These are phyloP conservation scores for Oryzias curvinotus DNA, from an alignment of 2,113 vertebrate species.

Conservation along the genomic window DNA sequence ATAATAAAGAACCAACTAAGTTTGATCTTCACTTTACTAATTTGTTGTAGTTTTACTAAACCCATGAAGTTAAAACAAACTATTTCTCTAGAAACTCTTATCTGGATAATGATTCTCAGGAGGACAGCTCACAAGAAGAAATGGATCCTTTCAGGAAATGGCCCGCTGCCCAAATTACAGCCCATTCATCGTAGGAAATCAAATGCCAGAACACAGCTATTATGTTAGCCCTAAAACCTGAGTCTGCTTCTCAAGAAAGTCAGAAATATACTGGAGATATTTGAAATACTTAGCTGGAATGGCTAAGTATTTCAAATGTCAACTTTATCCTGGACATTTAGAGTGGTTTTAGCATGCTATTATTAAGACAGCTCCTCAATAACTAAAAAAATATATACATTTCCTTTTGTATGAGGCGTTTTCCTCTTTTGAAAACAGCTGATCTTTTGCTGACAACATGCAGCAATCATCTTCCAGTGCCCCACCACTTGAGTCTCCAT, in stretches of 20 bases:
- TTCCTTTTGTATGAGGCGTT: slow-evolving; percentile 11
- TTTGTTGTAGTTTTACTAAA: too few relatives aligned
- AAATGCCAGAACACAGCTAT: slow-evolving; percentile 58
- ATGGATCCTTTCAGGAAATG: slow-evolving; percentile 47
- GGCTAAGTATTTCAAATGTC: too few relatives aligned
- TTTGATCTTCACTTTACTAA: too few relatives aligned
- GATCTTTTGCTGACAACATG: slow-evolving; percentile 11
- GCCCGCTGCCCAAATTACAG: slow-evolving; percentile 34
- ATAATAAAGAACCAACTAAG: too few relatives aligned
- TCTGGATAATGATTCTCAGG: slow-evolving; percentile 50
- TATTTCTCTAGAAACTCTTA: background rate
- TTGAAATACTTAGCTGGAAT: slow-evolving; percentile 29
- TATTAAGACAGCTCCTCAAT: background rate
- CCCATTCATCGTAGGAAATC: slow-evolving; percentile 60
- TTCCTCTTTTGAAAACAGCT: background rate
- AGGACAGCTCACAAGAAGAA: slow-evolving; percentile 35
- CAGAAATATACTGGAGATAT: slow-evolving; percentile 15
- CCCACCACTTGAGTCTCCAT: slow-evolving; percentile 34
- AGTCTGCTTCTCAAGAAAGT: slow-evolving; percentile 31
- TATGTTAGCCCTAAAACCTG: slow-evolving; percentile 49
- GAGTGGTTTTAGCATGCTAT: too few relatives aligned
- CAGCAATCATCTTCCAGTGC: slow-evolving; percentile 35
- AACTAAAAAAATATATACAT: background rate
- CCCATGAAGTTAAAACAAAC: too few relatives aligned
- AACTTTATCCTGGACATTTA: too few relatives aligned